Evolutionary conservation across 64 coral and sea anemone species (phyloP), one percentile per base, ranked within the genome.

Genomic region (Astreopora myriophthalma): DNA sequence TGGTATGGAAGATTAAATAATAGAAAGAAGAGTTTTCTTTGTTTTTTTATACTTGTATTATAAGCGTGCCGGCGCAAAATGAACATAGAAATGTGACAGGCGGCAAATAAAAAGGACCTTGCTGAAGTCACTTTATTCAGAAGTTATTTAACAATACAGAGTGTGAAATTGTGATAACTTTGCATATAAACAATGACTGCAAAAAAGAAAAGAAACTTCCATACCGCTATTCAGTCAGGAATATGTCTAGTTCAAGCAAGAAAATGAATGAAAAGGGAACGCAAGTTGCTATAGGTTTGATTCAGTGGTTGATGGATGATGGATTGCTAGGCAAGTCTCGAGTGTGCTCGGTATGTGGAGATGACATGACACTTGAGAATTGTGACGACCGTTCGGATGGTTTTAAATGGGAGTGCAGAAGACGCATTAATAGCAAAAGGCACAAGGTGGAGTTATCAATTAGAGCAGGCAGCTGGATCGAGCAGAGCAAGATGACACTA

Each of bases 1-100:
- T 83, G 79, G 79, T 83, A 61, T 83, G 11, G 79, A 83, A 83
- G 25, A 83, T 62, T 33, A 83, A 83, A 83, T 83, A 63, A 62
- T 62, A 30, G 39, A 83, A 83, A 83, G 79, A 62, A 83, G 79
- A 83, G 39, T 83, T 48, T 62, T 83, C 61, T 83, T 83, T 83
- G 79, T 83, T 36, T 64, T n/a, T 7, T 64, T 7, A 64, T 64
- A 64, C 20, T 23, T 26, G 61, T 64, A 24, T 22, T 62, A 83
- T 52, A 61, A 36, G 79, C 48, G 79, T 83, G 51, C 11, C 25
- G 49, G 52, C 13, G 79, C 31, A 62, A 83, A 85, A 85, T 85
- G 35, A 85, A 85, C 32, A 44, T 66, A 63, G 81, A 25, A 85
- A 85, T 39, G 81, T 68, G 81, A 36, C 10, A 81, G 22, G 81